phyloP scores from a whole-genome alignment of 1,140 invertebrate genomes.

The Druon quercuslanigerum region DNA sequence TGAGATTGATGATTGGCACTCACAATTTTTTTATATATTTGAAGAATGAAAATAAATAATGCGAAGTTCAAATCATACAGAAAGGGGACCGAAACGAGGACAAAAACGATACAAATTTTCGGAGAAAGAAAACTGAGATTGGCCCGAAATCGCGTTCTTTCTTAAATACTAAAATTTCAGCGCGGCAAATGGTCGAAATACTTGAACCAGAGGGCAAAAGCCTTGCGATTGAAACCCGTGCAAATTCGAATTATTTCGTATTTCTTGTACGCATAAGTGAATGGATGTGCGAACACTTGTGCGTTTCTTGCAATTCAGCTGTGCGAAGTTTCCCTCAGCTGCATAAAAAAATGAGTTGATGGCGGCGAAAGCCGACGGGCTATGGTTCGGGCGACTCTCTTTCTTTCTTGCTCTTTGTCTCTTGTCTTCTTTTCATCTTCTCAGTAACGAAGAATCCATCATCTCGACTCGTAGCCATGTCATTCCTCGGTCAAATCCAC shows the following conservation, averaged over 20 bases:
- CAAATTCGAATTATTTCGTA: slow-evolving; percentile 7
- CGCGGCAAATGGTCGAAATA: not conserved
- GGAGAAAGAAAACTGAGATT: not conserved
- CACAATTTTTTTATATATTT: no score
- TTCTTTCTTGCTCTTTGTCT: slow-evolving; percentile 30
- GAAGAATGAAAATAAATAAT: no score
- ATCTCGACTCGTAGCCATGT: slow-evolving; percentile 26
- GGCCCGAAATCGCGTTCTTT: not conserved
- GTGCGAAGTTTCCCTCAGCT: slow-evolving; percentile 16
- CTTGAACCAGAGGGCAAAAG: not conserved
- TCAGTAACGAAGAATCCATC: slow-evolving; percentile 32
- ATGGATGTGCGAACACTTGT: not conserved
- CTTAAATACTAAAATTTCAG: not conserved
- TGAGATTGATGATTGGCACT: no score
- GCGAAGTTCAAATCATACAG: not conserved
- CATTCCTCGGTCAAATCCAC: slow-evolving; percentile 25
- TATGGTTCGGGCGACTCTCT: slow-evolving; percentile 55
- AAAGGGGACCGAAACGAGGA: not conserved
- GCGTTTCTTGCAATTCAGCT: not conserved
- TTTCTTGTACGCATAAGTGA: slow-evolving; percentile 17
- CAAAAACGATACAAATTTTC: not conserved
- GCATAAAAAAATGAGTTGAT: slow-evolving; percentile 28
- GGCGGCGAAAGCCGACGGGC: slow-evolving; percentile 60
- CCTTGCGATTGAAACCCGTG: not conserved
- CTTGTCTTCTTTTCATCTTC: slow-evolving; percentile 31